These are phyloP conservation scores for Falco biarmicus DNA, from an alignment of 2,797 vertebrate species.

Conservation along the genomic window DNA sequence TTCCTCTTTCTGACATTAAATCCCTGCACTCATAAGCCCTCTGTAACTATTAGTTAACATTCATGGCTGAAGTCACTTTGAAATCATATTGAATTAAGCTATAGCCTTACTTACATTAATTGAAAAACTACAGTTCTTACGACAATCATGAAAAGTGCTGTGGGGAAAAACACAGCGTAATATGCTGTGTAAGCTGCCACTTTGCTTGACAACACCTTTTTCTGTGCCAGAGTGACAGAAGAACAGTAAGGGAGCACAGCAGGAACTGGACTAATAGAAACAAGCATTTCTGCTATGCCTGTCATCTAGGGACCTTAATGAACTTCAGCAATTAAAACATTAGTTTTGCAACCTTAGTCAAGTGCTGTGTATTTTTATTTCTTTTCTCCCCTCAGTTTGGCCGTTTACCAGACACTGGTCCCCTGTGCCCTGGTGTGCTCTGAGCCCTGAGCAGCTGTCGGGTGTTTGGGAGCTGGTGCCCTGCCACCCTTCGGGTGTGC, in stretches of 20 bases:
- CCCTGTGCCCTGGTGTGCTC: neutral
- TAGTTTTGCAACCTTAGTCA: slow-evolving; percentile 48
- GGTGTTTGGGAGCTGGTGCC: neutral
- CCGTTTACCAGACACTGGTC: neutral
- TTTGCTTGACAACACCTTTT: neutral
- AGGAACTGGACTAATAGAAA: slow-evolving; percentile 22
- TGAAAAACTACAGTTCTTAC: neutral
- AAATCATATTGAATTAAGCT: slow-evolving; percentile 39
- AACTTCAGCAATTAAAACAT: slow-evolving; percentile 30
- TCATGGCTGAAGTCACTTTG: neutral
- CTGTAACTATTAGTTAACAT: neutral
- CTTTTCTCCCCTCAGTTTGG: neutral
- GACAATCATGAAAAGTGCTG: neutral
- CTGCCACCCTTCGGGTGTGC: neutral
- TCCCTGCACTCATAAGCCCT: neutral
- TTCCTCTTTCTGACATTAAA: neutral
- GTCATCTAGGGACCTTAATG: slow-evolving; percentile 47
- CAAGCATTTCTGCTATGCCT: neutral
- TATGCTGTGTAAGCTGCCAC: slow-evolving; percentile 13
- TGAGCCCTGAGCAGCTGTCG: neutral
- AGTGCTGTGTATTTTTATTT: neutral
- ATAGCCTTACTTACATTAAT: neutral
- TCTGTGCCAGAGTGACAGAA: neutral
- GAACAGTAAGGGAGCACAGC: slow-evolving; percentile 34
- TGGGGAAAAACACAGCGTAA: neutral